Evolutionary conservation across 2,797 vertebrate species (phyloP).

Genomic region (Australoheros facetus): DNA sequence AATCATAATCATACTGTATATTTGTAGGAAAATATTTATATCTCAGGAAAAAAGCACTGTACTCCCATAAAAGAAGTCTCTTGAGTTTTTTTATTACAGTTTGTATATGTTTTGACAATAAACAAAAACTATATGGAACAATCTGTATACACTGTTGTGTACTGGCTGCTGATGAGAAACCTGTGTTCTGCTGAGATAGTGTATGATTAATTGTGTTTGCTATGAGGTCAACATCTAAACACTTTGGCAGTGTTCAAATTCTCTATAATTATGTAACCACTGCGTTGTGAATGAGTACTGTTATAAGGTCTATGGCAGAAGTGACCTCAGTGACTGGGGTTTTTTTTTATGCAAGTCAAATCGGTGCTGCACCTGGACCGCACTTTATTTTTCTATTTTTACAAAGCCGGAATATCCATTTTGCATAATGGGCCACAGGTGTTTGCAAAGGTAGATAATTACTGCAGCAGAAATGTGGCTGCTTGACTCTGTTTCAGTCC

Average conservation of each 20-base stretch:
- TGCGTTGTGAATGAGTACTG: neutral
- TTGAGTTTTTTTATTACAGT: conserved; percentile 1
- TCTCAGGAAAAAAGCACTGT: conserved; percentile 33
- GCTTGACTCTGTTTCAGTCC: neutral
- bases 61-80: neutral
- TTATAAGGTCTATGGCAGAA: neutral
- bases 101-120: conserved; percentile 48
- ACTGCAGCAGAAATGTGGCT: neutral
- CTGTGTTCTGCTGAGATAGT: neutral
- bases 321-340: neutral
- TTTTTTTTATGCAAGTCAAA: rapidly evolving
- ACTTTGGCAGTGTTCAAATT: neutral
- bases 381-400: neutral
- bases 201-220: neutral
- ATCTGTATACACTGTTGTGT: neutral
- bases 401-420: neutral
- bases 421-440: conserved; percentile 14
- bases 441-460: conserved; percentile 7
- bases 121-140: conserved; percentile 20
- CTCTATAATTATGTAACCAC: neutral
- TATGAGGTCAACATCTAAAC: neutral
- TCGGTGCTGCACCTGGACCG: neutral
- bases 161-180: neutral
- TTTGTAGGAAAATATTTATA: conserved; percentile 33
- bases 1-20: neutral